Conservation (phyloP, 2,113 vertebrate species). For the Cromileptes altivelis region DNA sequence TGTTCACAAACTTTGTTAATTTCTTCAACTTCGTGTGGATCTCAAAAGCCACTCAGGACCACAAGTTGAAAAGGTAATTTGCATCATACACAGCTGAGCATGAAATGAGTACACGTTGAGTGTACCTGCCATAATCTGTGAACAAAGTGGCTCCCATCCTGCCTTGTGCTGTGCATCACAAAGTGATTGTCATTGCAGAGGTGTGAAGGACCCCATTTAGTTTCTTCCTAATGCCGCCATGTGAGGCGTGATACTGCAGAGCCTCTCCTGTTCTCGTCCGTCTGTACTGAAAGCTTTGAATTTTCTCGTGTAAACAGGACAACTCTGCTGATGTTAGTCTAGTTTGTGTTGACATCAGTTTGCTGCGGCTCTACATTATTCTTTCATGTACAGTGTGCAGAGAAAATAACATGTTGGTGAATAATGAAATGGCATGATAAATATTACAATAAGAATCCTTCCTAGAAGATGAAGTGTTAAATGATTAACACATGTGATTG, state of each 20-base stretch:
- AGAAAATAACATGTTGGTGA: constrained; percentile 26
- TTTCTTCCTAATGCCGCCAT: constrained; percentile 8
- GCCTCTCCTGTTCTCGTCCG: background rate
- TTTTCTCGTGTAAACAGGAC: background rate
- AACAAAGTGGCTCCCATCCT: constrained; percentile 25
- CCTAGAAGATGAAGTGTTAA: background rate
- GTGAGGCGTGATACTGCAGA: constrained; percentile 7
- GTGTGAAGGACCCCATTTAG: constrained; percentile 44
- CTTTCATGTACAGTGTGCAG: background rate
- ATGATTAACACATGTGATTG: background rate
- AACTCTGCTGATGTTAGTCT: background rate
- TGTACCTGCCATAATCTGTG: constrained; percentile 33
- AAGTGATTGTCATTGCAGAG: constrained; percentile 38
- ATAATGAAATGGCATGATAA: constrained; percentile 4
- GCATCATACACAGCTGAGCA: constrained; percentile 24
- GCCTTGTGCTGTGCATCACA: constrained; percentile 33
- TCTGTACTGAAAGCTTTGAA: background rate
- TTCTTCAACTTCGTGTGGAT: background rate
- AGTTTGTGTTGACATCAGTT: background rate
- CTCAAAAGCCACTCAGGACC: constrained; percentile 17
- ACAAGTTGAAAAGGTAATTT: constrained; percentile 19
- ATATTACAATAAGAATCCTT: constrained; percentile 2
- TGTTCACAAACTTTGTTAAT: background rate
- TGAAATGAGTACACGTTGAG: constrained; percentile 27
- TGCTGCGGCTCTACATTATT: background rate